A percentile compares a stretch with the other conserved stretches of the same genome.
Conservation (phyloP, 2,113 vertebrate species). For the Syngnathus floridae region DNA sequence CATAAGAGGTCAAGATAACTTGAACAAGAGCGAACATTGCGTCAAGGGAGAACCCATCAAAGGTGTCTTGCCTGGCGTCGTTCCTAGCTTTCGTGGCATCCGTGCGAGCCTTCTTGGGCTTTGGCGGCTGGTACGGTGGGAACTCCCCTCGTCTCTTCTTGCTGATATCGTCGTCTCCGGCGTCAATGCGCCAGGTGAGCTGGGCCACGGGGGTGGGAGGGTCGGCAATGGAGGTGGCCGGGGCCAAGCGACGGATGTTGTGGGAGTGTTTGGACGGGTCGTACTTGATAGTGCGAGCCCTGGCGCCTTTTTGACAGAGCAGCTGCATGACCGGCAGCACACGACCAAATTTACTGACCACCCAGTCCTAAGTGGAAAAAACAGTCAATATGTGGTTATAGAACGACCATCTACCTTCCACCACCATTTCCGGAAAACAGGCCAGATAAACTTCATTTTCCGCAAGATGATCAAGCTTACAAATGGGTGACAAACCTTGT, state of each 20-base stretch:
- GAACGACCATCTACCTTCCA: no score
- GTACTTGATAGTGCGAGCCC: slow-evolving; percentile 82
- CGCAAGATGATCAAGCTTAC: neutral
- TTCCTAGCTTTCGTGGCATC: neutral
- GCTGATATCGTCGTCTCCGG: slow-evolving; percentile 68
- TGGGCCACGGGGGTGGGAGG: slow-evolving; percentile 64
- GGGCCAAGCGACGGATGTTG: slow-evolving; percentile 82
- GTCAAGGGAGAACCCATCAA: neutral
- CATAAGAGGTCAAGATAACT: neutral
- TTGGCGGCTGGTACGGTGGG: slow-evolving; percentile 42
- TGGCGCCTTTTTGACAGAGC: slow-evolving; percentile 61
- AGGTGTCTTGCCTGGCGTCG: slow-evolving; percentile 16
- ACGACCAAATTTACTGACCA: slow-evolving; percentile 94
- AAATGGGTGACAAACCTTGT: slow-evolving; percentile 67
- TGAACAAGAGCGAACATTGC: neutral
- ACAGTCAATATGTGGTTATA: neutral
- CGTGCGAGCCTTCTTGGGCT: slow-evolving; percentile 37
- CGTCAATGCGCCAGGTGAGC: slow-evolving; percentile 83
- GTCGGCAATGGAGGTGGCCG: neutral
- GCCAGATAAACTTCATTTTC: neutral
- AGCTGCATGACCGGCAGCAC: slow-evolving; percentile 88
- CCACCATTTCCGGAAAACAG: no score
- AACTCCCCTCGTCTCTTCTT: slow-evolving; percentile 80
- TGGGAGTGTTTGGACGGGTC: slow-evolving; percentile 96
- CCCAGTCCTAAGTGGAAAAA: slow-evolving; percentile 80